Percentiles rank a stretch among this genome's conserved stretches.
phyloP scores from a whole-genome alignment of 2,888 invertebrate species.

The Adelognathus sp. region DNA sequence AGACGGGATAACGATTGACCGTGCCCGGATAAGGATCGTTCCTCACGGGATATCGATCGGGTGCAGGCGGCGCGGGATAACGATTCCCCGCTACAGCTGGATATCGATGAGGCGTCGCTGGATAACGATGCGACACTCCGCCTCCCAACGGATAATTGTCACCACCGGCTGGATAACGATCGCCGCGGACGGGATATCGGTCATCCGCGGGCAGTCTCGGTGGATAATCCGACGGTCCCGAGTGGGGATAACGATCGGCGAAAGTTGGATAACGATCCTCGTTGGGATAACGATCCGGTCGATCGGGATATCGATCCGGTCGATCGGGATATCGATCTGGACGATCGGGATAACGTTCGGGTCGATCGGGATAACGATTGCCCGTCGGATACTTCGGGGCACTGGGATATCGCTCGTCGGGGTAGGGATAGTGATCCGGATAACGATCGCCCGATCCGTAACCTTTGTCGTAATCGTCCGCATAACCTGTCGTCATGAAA shows the following conservation, averaged over 20 bases:
- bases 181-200: slow-evolving; percentile 68
- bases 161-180: slow-evolving; percentile 82
- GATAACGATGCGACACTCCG: slow-evolving; percentile 79
- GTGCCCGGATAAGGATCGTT: slow-evolving; percentile 80
- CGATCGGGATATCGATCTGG: slow-evolving; percentile 79
- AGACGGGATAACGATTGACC: slow-evolving; percentile 70
- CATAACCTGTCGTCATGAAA: slow-evolving; percentile 66
- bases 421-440: slow-evolving; percentile 65
- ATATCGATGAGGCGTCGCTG: slow-evolving; percentile 65
- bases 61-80: slow-evolving; percentile 76
- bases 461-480: slow-evolving; percentile 75
- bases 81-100: slow-evolving; percentile 63
- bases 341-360: slow-evolving; percentile 70
- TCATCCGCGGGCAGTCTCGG: slow-evolving; percentile 15
- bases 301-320: slow-evolving; percentile 74
- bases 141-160: slow-evolving; percentile 81
- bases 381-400: slow-evolving; percentile 62
- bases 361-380: slow-evolving; percentile 65
- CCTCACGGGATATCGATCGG: slow-evolving; percentile 81
- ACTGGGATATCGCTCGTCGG: slow-evolving; percentile 69
- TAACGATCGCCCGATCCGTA: slow-evolving; percentile 67
- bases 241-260: slow-evolving; percentile 77
- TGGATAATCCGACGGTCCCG: slow-evolving; percentile 69
- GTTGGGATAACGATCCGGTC: slow-evolving; percentile 73
- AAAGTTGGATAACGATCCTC: slow-evolving; percentile 83